These are phyloP conservation scores for Aurelia sp. DNA, from an alignment of 30 jellyfish, hydroid and myxozoan species.

Conservation along the genomic window DNA sequence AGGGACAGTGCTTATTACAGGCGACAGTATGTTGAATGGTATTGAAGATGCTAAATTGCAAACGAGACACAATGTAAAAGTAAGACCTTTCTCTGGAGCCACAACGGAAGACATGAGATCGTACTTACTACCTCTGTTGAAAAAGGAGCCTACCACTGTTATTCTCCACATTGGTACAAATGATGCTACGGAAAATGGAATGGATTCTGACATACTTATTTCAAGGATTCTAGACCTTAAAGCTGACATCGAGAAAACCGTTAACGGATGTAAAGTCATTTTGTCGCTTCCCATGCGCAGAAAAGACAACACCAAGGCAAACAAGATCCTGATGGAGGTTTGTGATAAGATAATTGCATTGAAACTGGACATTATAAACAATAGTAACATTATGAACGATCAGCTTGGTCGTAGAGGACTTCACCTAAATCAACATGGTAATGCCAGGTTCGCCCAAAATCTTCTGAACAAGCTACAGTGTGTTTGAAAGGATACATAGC, in stretches of 20 bases:
- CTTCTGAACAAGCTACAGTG: constrained; percentile 12
- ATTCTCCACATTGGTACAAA: constrained; percentile 9
- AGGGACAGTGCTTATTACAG: constrained; percentile 10
- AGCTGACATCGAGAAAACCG: neutral
- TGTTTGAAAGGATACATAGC: neutral
- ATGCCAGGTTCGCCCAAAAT: constrained; percentile 16
- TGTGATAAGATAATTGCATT: neutral
- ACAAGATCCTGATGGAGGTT: constrained; percentile 7
- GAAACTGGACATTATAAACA: neutral
- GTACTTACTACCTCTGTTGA: neutral
- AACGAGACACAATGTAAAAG: neutral
- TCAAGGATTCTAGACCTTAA: constrained; percentile 18
- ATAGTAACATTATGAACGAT: constrained; percentile 3
- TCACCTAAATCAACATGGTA: constrained; percentile 11
- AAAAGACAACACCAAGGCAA: constrained; percentile 21
- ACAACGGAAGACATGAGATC: constrained; percentile 19
- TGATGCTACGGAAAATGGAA: constrained; percentile 19
- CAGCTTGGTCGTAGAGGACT: constrained; percentile 12
- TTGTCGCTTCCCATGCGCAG: constrained; percentile 12
- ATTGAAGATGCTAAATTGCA: constrained; percentile 17
- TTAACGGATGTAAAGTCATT: constrained; percentile 8
- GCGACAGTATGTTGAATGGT: too few species aligned
- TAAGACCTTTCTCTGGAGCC: constrained; percentile 21
- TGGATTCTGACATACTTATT: neutral
- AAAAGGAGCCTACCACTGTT: neutral